phyloP scores from a whole-genome alignment of 2,888 invertebrate species.

The Orthonevra nobilis region DNA sequence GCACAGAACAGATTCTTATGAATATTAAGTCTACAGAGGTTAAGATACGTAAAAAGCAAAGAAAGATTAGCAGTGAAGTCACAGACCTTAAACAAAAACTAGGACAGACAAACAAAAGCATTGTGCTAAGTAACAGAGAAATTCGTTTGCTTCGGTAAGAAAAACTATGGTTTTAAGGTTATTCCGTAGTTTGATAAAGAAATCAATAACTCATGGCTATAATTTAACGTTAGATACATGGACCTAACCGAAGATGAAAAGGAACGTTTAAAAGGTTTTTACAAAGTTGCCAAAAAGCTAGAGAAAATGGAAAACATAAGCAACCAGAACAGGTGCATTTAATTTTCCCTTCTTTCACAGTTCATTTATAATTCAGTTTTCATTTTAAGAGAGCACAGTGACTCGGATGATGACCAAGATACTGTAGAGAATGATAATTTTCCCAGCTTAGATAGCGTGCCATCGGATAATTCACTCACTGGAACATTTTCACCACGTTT shows the following conservation, averaged over 20 bases:
- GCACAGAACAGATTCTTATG: constrained; percentile 92
- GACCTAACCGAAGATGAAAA: constrained; percentile 95
- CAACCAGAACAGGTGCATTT: constrained; percentile 83
- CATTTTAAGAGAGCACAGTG: constrained; percentile 83
- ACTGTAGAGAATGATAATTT: constrained; percentile 86
- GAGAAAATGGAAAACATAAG: constrained; percentile 92
- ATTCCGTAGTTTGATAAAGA: no score
- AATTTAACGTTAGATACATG: constrained; percentile 84
- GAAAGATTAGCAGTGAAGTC: constrained; percentile 95
- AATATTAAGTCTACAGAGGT: constrained; percentile 93
- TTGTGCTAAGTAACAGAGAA: constrained; percentile 95
- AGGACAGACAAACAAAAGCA: constrained; percentile 89
- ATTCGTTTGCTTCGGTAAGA: constrained; percentile 88
- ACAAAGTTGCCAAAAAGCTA: constrained; percentile 94
- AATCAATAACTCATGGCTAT: background rate
- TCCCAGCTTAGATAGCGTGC: constrained; percentile 89
- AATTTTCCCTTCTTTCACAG: no score
- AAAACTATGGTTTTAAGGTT: no score
- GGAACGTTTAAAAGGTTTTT: constrained; percentile 93
- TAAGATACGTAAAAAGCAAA: constrained; percentile 91
- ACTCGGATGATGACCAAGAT: constrained; percentile 87
- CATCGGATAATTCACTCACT: constrained; percentile 86
- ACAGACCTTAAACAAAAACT: constrained; percentile 91
- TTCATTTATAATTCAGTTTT: background rate
- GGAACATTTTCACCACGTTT: constrained; percentile 86